These are phyloP conservation scores for Momotus momota DNA, from an alignment of 2,797 vertebrate species.

Conservation along the genomic window DNA sequence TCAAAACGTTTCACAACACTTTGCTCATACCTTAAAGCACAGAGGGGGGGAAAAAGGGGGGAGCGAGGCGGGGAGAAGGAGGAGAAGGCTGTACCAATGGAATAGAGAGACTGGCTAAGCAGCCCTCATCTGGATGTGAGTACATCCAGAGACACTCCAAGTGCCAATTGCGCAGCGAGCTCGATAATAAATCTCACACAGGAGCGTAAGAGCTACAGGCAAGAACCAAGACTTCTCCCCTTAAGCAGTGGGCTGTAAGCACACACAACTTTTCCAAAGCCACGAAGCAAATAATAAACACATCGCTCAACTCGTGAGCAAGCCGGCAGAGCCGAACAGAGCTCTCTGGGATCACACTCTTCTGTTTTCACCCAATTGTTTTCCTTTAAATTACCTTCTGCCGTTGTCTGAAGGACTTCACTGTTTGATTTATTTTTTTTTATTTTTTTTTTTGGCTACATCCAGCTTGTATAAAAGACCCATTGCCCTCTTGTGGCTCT, in stretches of 20 bases:
- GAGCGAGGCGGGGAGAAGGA: neutral
- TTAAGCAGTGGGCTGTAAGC: neutral
- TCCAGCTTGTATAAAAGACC: neutral
- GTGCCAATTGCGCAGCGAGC: neutral
- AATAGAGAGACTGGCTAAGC: neutral
- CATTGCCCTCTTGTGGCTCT: conserved; percentile 37
- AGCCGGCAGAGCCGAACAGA: neutral
- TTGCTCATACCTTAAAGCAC: neutral
- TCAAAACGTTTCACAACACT: neutral
- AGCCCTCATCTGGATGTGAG: conserved; percentile 3
- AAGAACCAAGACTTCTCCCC: neutral
- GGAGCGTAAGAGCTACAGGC: neutral
- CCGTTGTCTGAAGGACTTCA: neutral
- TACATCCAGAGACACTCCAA: neutral
- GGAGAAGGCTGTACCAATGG: neutral
- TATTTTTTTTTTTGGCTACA: neutral
- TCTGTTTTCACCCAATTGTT: neutral
- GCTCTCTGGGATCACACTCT: neutral
- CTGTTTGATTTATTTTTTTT: neutral
- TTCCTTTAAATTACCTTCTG: neutral
- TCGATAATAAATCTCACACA: conserved; percentile 19
- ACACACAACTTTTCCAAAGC: neutral
- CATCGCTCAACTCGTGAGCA: neutral
- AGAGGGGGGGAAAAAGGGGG: neutral
- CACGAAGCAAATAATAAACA: conserved; percentile 23